Percentiles rank a stretch among this genome's conserved stretches.
Conservation (phyloP, 2,888 invertebrate genomes). For the Trypoxylon attenuatum region DNA sequence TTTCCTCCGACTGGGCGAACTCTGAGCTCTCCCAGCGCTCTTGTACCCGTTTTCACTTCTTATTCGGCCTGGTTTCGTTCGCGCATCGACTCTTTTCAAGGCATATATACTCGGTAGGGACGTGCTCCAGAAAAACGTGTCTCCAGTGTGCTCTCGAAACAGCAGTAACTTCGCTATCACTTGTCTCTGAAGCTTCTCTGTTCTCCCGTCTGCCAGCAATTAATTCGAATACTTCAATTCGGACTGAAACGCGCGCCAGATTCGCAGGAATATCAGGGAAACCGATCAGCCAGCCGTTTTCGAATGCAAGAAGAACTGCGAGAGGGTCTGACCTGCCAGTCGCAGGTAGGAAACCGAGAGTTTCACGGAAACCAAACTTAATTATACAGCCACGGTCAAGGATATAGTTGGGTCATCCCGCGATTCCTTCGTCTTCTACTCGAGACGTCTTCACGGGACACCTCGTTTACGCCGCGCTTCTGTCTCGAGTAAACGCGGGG, state of each 20-base stretch:
- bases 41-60: neutral
- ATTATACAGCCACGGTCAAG: conserved; percentile 56
- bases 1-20: too few species aligned
- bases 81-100: too few species aligned
- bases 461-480: conserved; percentile 42
- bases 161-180: too few species aligned
- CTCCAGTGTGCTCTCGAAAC: too few species aligned
- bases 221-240: too few species aligned
- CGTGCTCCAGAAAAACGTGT: too few species aligned
- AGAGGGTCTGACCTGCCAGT: neutral
- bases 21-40: too few species aligned
- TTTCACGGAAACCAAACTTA: conserved; percentile 51
- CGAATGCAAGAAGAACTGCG: too few species aligned
- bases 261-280: neutral
- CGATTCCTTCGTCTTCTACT: conserved; percentile 14
- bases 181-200: too few species aligned
- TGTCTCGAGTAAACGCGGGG: conserved; percentile 26
- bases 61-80: neutral
- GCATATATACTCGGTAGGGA: too few species aligned
- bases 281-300: too few species aligned
- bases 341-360: conserved; percentile 37
- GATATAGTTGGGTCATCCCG: conserved; percentile 27
- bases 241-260: neutral
- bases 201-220: too few species aligned
- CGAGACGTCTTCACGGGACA: conserved; percentile 27